Conservation (phyloP, 2,113 vertebrate species). For the Colaptes auratus region DNA sequence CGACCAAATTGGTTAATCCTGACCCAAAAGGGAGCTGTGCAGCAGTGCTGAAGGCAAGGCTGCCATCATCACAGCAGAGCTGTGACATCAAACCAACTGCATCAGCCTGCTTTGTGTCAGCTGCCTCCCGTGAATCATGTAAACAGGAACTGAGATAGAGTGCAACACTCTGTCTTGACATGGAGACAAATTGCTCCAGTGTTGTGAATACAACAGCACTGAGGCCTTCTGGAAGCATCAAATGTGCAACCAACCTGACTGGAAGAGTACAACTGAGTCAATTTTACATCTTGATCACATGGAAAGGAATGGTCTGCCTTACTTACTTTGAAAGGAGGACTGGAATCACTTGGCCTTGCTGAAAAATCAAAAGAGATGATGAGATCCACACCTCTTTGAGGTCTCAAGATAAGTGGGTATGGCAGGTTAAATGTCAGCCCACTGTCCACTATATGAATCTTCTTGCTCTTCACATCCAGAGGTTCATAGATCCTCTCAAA, state of each 20-base stretch:
- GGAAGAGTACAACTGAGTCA: neutral
- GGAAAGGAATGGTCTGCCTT: neutral
- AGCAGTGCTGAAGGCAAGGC: neutral
- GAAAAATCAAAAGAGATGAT: constrained; percentile 98
- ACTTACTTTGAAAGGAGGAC: constrained; percentile 95
- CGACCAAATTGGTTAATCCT: neutral
- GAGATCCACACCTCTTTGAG: constrained; percentile 89
- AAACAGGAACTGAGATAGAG: constrained; percentile 41
- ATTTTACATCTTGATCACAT: neutral
- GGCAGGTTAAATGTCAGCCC: constrained; percentile 96
- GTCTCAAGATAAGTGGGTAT: constrained; percentile 90
- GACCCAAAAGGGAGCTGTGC: neutral
- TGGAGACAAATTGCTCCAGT: neutral
- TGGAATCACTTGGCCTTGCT: constrained; percentile 92
- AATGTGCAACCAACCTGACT: neutral
- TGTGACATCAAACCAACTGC: neutral
- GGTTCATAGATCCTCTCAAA: constrained; percentile 97
- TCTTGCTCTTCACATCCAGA: constrained; percentile 96
- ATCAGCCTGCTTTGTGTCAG: neutral
- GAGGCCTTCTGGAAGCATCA: neutral
- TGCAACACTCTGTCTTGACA: neutral
- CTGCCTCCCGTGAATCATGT: neutral
- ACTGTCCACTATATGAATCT: constrained; percentile 97
- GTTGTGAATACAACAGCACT: neutral
- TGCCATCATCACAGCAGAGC: neutral